Base-by-base conservation (phyloP, 2,113 vertebrate species). In the Vicugna pacos region DNA sequence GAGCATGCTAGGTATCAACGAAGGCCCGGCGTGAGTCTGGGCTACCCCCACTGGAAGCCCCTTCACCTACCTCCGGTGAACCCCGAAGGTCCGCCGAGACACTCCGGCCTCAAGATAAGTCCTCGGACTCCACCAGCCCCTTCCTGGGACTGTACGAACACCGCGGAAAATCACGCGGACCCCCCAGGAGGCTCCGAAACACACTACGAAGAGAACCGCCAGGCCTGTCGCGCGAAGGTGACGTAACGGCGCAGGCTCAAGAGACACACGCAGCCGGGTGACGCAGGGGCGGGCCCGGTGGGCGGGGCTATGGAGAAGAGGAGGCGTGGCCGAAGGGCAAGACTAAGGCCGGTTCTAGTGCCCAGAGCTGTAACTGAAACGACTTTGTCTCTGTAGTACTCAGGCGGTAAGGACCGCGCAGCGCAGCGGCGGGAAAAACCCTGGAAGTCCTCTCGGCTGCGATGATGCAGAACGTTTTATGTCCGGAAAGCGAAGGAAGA, bases 11-110 rank as follows among this genome's bases (percentile, higher is more conserved):
- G 19, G 16, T 24, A 35, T 19, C 50, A 48, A 24, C 46, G 2
- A 54, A 84, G n/a, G 75, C 48, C 85, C 28, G 24, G 28, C 2
- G 26, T 28, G 60, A 48, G 70, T n/a, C 50, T 5, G 46, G 28
- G 56, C 28, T 26, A n/a, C 35, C 38, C 35, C 1, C 54, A 6
- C 0, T 1, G 19, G 11, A 8, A 70, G 52, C 85, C 26, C 67
- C 93, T 70, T 97, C 67, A 24, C 97, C 62, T 95, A 97, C 96
- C 94, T 96, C 75, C 8, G 6, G 19, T 12, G 35, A 38, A 20
- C 26, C 8, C 17, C 30, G 10, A 46, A 56, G 84, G 50, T 64
- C 16, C 20, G 1, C 70, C 28, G 26, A 62, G 62, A 54, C 89
- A 64, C 28, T 20, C 6, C 20, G 7, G 17, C 22, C n/a, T 32